Base-by-base conservation (phyloP, 1,140 invertebrate genomes). In the Brachionus sp. region DNA sequence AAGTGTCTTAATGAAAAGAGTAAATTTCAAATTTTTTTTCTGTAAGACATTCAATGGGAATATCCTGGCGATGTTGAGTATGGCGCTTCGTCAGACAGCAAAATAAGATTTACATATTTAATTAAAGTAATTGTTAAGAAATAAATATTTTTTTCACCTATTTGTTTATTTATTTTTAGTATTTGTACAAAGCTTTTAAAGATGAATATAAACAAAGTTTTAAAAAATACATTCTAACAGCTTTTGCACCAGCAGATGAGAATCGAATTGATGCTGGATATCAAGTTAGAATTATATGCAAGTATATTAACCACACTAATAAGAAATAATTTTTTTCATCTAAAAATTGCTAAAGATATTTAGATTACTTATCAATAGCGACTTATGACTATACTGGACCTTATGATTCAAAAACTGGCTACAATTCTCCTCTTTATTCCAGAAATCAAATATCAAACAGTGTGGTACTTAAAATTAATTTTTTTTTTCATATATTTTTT, bases 301-400 rank as follows among this genome's bases (percentile, higher is more conserved):
- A 93, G 92, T 83, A 33, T 25, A 16, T 68, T 13, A 37, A 37
- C 5, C 3, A 0, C 4, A 37, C 5, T 10, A 23, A 39, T 16
- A 37, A 44, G 7, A n/a, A 42, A n/a, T 64, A 12, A 64, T 4
- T 13, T 82, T n/a, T 82, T 64, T 66, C 19, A 68, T 9, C 10
- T 33, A 66, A 68, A 7, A 37, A 37, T 46, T 39, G 25, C 85
- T 84, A 70, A 88, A 94, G 93, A 86, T 92, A 95, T 42, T 62
- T 83, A 23, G 82, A 83, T 68, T 97, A 96, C 91, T 93, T 98
- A 90, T 98, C 97, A 89, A 90, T 98, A 33, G 90, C 90, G 88
- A 85, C 97, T 93, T 92, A 97, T 90, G 93, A 97, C 90, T 95
- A 96, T 87, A 95, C 97, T 87, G 95, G 95, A 5, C 95, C 95